Base-by-base conservation (phyloP, 2,797 vertebrate genomes). In the Bucorvus abyssinicus region DNA sequence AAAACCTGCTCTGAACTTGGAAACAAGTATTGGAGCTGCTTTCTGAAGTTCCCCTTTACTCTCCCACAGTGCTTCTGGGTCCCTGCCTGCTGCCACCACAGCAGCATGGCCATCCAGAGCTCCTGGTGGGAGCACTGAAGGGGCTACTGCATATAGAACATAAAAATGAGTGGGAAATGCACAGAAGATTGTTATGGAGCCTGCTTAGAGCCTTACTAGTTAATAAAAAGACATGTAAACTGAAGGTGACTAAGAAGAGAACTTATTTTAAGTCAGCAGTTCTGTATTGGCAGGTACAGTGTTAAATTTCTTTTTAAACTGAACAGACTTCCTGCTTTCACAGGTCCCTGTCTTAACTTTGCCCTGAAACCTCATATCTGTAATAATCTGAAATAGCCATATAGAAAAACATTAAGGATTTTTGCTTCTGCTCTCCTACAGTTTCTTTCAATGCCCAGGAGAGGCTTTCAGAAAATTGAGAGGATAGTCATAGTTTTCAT, bases 61-160 rank as follows among this genome's bases (percentile, higher is more conserved):
- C 15, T n/a, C 22, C 6, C 7, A 3, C 2, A 7, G 26, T 36
- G 63, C 64, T 24, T 16, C 32, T 0, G 2, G 12, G 70, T 84
- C 52, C 56, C 26, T 7, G 3, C 14, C 40, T 20, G 68, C 75
- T 82, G 67, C n/a, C 24, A 5, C 14, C 4, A 10, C 40, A 23
- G 40, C 30, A 32, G 70, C 50, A 1, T 0, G 0, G 64, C 26
- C n/a, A 30, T 12, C 32, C 56, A 3, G 30, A 29, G 15, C 8
- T 61, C 36, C 55, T 12, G 21, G 12, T 50, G 55, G 3, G 4
- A 38, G 8, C 23, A 8, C 57, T 14, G 18, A 0, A 20, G 16
- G 56, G 24, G 7, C 32, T 70, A 5, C 55, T 36, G 47, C 19
- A 3, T 2, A 5, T 0, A 22, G 40, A 67, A 32, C 7, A 8